Evolutionary conservation across 2,797 vertebrate genomes (phyloP).

Genomic region (Pelobates cultripes): DNA sequence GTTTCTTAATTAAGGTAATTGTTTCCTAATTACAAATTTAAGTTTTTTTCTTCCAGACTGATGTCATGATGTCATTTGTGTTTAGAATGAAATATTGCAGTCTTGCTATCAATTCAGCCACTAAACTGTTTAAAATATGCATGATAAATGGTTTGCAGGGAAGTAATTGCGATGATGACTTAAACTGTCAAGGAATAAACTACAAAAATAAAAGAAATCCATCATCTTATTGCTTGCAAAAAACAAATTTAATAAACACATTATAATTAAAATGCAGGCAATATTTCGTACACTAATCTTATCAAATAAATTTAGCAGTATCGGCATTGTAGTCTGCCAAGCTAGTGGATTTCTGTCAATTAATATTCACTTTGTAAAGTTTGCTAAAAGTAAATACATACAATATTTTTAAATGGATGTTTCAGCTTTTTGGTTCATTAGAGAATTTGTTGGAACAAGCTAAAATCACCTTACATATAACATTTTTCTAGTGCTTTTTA

Average conservation of each 20-base stretch:
- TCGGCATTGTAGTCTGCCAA: constrained; percentile 31
- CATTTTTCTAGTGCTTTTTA: too few species aligned
- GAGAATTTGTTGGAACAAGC: too few species aligned
- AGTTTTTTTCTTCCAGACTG: not conserved
- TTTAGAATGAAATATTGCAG: constrained; percentile 21
- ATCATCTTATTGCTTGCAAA: constrained; percentile 16
- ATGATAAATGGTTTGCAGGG: constrained; percentile 29
- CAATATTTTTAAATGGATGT: constrained; percentile 17
- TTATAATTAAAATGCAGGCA: constrained; percentile 42
- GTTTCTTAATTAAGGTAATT: not conserved
- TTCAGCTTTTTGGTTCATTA: not conserved
- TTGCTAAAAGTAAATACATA: not conserved
- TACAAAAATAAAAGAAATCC: constrained; percentile 2
- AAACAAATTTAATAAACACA: constrained; percentile 22
- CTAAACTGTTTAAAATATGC: constrained; percentile 34
- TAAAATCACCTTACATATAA: too few species aligned
- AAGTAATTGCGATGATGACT: constrained; percentile 40
- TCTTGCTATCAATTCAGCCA: not conserved
- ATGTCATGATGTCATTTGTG: not conserved
- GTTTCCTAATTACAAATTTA: not conserved
- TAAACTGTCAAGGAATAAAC: constrained; percentile 21
- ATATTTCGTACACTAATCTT: constrained; percentile 33
- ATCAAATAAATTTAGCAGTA: constrained; percentile 43
- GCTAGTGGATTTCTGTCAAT: constrained; percentile 22
- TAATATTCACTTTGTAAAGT: constrained; percentile 28